Percentiles rank a stretch among this genome's conserved stretches.
phyloP scores from a whole-genome alignment of 2,113 vertebrate genomes.

The Nothobranchius furzeri region DNA sequence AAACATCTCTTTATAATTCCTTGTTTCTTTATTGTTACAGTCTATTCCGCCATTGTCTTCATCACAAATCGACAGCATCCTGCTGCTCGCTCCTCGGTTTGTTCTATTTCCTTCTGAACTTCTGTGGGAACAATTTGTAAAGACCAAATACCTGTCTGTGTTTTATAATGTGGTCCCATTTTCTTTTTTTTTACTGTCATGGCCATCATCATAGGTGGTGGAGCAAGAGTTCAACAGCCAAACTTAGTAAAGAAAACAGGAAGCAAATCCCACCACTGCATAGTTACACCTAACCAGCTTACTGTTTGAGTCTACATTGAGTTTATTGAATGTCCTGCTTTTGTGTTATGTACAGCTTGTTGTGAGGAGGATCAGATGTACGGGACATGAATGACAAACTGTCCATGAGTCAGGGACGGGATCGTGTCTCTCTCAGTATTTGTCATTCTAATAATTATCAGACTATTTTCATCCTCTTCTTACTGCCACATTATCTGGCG shows the following conservation, averaged over 20 bases:
- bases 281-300: too few species aligned
- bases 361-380: too few species aligned
- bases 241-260: too few species aligned
- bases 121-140: conserved; percentile 19
- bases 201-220: not conserved
- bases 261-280: too few species aligned
- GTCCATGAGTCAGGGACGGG: too few species aligned
- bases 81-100: conserved; percentile 7
- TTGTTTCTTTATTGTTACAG: conserved; percentile 46
- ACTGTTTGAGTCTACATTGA: too few species aligned
- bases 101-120: not conserved
- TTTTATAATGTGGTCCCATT: not conserved
- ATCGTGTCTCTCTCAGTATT: too few species aligned
- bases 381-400: too few species aligned
- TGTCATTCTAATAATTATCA: not conserved
- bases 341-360: too few species aligned
- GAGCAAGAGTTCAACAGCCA: too few species aligned
- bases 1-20: conserved; percentile 45
- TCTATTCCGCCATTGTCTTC: conserved; percentile 39
- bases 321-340: too few species aligned
- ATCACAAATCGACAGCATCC: conserved; percentile 31
- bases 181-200: not conserved
- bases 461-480: not conserved
- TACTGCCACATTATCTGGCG: conserved; percentile 19
- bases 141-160: conserved; percentile 4